A percentile compares a stretch with the other conserved stretches of the same genome.
Conservation (phyloP, 2,113 vertebrate species). For the Rhea americana region DNA sequence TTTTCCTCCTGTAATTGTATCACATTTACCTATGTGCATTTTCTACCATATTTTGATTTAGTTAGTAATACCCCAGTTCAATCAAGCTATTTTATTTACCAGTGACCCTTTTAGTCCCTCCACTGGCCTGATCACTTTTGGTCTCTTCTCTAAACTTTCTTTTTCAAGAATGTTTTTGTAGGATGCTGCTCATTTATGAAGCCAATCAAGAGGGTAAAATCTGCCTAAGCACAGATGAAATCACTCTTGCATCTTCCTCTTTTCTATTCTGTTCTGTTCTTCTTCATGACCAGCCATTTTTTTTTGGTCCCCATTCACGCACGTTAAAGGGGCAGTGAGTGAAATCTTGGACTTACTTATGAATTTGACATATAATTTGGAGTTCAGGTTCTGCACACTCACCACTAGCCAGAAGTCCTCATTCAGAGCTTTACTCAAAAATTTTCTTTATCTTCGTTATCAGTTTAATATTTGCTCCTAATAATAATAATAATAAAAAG, state of each 20-base stretch:
- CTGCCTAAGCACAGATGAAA: not conserved
- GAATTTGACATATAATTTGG: not conserved
- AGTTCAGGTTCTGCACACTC: too few species aligned
- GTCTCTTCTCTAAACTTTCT: not conserved
- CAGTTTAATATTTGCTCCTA: not conserved
- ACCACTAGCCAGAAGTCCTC: not conserved
- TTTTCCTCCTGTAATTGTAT: not conserved
- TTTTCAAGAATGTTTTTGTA: not conserved
- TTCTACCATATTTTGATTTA: not conserved
- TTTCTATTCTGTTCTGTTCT: not conserved
- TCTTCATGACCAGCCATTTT: not conserved
- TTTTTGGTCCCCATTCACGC: not conserved
- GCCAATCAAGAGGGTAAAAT: not conserved
- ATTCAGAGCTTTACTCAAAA: not conserved
- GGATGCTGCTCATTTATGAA: not conserved
- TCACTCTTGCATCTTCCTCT: not conserved
- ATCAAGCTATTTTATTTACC: not conserved
- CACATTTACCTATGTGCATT: not conserved
- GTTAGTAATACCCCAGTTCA: not conserved
- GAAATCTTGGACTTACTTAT: not conserved
- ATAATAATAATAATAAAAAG: too few species aligned
- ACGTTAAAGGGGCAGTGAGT: not conserved
- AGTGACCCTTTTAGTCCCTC: not conserved
- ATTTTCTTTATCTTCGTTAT: not conserved
- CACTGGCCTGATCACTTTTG: not conserved